Conservation (phyloP, 2,888 invertebrate species). For the Colostygia pectinataria region DNA sequence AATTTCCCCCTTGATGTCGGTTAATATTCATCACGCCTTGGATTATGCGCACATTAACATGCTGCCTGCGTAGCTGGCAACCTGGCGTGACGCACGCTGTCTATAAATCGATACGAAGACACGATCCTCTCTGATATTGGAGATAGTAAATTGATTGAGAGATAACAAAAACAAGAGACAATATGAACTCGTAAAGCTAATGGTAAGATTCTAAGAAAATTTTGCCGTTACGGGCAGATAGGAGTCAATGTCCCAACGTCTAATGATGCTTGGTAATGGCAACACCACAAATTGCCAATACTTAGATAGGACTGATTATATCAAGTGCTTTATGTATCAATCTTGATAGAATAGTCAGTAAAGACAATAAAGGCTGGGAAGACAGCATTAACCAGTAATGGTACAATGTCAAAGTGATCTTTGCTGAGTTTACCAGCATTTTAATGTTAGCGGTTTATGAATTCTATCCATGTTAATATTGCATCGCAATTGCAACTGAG, state of each 20-base stretch:
- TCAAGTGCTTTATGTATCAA: too few species aligned
- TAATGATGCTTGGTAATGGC: too few species aligned
- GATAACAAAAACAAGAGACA: not conserved
- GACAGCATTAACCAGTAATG: too few species aligned
- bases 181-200: constrained; percentile 1
- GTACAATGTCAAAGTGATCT: too few species aligned
- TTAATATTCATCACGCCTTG: constrained; percentile 6
- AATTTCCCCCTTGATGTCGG: too few species aligned
- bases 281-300: too few species aligned
- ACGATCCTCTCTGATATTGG: constrained; percentile 4
- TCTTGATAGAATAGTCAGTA: too few species aligned
- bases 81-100: constrained; percentile 16
- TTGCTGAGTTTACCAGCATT: not conserved
- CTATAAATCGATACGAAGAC: constrained; percentile 7
- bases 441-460: constrained; percentile 1
- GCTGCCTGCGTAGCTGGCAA: not conserved
- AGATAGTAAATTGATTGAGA: constrained; percentile 8
- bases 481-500: not conserved
- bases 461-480: constrained; percentile 3
- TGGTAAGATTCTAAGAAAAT: not conserved
- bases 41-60: constrained; percentile 7
- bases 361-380: too few species aligned
- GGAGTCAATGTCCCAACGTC: too few species aligned
- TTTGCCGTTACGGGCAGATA: too few species aligned
- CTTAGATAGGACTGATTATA: too few species aligned